Percentiles rank a stretch among this genome's conserved stretches.
Conservation (phyloP, 2,113 vertebrate genomes). For the Channa maculata region DNA sequence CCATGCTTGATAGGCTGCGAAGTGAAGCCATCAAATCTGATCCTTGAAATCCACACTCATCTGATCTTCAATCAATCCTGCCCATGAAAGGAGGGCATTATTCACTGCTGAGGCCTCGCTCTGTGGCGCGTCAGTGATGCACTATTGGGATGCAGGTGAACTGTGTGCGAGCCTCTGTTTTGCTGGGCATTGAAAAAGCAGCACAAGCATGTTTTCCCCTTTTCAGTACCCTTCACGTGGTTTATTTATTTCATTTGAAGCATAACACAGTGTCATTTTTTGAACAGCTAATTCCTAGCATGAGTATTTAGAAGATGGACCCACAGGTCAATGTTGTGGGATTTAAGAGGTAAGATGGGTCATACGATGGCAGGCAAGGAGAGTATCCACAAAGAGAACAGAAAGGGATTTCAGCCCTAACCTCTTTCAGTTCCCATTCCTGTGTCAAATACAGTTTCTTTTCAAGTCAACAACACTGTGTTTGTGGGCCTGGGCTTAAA, state of each 20-base stretch:
- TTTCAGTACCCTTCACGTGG: too few species aligned
- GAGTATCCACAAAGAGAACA: neutral
- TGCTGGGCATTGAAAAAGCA: too few species aligned
- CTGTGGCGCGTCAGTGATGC: constrained; percentile 35
- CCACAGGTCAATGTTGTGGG: neutral
- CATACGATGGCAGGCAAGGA: neutral
- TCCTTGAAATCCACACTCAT: constrained; percentile 71
- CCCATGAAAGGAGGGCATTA: constrained; percentile 64
- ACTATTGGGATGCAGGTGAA: constrained; percentile 5
- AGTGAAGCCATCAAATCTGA: constrained; percentile 68
- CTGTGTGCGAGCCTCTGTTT: neutral
- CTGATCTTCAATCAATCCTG: constrained; percentile 63
- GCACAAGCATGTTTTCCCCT: too few species aligned
- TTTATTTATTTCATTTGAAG: too few species aligned
- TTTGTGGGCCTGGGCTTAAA: neutral
- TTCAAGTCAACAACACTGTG: neutral
- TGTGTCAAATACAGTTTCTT: neutral
- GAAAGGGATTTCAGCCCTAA: neutral
- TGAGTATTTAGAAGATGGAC: neutral
- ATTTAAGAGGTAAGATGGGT: neutral
- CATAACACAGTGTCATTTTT: too few species aligned
- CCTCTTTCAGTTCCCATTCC: neutral
- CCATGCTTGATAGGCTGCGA: constrained; percentile 59
- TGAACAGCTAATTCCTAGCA: too few species aligned
- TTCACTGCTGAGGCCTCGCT: constrained; percentile 55